Evolutionary conservation across 2,888 invertebrate genomes (phyloP).

Genomic region (Tenthredo distinguenda): DNA sequence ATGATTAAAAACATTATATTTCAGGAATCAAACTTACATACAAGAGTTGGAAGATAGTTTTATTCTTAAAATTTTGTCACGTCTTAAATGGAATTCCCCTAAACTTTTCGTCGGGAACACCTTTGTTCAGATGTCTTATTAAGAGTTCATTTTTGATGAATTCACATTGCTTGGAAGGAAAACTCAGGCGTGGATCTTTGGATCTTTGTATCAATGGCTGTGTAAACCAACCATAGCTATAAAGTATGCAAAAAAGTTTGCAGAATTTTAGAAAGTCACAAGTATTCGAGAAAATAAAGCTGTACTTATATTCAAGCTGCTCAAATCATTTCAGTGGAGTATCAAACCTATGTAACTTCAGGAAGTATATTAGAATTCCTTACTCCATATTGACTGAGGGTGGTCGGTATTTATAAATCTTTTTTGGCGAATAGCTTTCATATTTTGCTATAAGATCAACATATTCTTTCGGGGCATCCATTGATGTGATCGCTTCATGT

Average conservation of each 20-base stretch:
- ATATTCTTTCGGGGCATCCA: slow-evolving; percentile 64
- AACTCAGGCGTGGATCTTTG: slow-evolving; percentile 67
- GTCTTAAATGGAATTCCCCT: slow-evolving; percentile 65
- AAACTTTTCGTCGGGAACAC: slow-evolving; percentile 64
- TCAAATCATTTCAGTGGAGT: slow-evolving; percentile 20
- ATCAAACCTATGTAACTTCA: slow-evolving; percentile 10
- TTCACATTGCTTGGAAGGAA: slow-evolving; percentile 63
- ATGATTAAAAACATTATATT: neutral
- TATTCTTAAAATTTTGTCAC: slow-evolving; percentile 52
- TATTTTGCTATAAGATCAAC: slow-evolving; percentile 66
- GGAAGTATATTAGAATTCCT: slow-evolving; percentile 54
- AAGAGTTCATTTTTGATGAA: slow-evolving; percentile 67
- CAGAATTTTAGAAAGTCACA: neutral
- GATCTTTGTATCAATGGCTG: slow-evolving; percentile 64
- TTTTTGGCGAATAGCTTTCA: slow-evolving; percentile 61
- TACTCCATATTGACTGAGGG: slow-evolving; percentile 72
- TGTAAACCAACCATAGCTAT: slow-evolving; percentile 73
- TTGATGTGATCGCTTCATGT: slow-evolving; percentile 64
- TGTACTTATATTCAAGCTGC: slow-evolving; percentile 41
- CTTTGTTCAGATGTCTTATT: slow-evolving; percentile 62
- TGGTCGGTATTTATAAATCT: slow-evolving; percentile 68
- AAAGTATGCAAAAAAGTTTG: neutral
- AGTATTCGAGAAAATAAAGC: slow-evolving; percentile 43
- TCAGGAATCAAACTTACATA: neutral
- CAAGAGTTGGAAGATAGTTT: slow-evolving; percentile 52